A percentile compares a stretch with the other conserved stretches of the same genome.
Evolutionary conservation across 2,113 vertebrate genomes (phyloP).

Genomic region (Ameiurus melas): DNA sequence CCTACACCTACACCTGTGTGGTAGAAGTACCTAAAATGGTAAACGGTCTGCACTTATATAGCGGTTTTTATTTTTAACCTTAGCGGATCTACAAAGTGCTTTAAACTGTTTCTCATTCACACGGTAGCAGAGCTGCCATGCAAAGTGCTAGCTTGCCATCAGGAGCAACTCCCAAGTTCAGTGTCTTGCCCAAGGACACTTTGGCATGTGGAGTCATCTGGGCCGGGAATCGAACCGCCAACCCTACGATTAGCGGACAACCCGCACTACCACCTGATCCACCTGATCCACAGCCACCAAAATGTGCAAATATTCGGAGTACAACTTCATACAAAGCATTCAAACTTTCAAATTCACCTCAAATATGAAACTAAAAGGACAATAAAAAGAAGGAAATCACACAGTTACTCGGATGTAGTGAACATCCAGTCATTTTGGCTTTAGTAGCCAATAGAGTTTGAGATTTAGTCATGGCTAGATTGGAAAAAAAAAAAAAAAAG

Average conservation of each 20-base stretch:
- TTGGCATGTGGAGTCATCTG: too few species aligned
- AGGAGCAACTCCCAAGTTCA: too few species aligned
- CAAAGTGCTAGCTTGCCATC: too few species aligned
- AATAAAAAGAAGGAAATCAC: not conserved
- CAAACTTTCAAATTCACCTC: not conserved
- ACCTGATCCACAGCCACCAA: not conserved
- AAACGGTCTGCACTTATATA: too few species aligned
- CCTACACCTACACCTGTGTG: not conserved
- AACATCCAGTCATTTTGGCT: conserved; percentile 7
- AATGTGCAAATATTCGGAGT: not conserved
- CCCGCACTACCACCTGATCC: too few species aligned
- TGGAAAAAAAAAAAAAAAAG: not conserved
- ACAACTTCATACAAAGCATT: not conserved
- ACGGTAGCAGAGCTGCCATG: too few species aligned
- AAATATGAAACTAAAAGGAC: not conserved
- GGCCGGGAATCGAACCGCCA: too few species aligned
- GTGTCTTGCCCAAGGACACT: too few species aligned
- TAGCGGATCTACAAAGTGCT: too few species aligned
- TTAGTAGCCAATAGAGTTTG: not conserved
- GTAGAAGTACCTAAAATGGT: not conserved
- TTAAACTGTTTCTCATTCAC: too few species aligned
- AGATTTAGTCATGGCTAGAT: not conserved
- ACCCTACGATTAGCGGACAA: too few species aligned
- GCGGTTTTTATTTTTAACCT: too few species aligned
- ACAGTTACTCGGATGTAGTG: conserved; percentile 7